These are phyloP conservation scores for Axea sp. DNA, from an alignment of 2,888 invertebrate species.

Conservation along the genomic window DNA sequence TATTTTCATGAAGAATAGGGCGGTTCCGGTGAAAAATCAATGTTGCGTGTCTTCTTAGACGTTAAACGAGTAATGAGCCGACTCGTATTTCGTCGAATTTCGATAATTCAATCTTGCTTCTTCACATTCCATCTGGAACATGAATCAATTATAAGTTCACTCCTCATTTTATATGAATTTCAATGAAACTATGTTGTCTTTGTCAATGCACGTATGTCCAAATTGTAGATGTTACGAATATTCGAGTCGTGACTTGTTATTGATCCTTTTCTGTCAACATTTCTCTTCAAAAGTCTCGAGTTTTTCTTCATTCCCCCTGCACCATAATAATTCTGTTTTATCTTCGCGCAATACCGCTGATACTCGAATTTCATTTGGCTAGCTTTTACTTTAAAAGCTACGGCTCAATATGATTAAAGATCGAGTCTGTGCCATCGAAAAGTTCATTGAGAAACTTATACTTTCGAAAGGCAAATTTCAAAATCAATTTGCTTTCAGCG, in stretches of 20 bases:
- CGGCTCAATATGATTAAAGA: slow-evolving; percentile 44
- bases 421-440: slow-evolving; percentile 12
- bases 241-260: slow-evolving; percentile 20
- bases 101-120: no score
- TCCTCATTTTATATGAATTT: slow-evolving; percentile 50
- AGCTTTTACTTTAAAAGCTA: slow-evolving; percentile 48
- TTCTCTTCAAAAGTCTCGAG: slow-evolving; percentile 46
- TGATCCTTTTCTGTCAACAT: slow-evolving; percentile 29
- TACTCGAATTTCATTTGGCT: slow-evolving; percentile 47
- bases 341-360: slow-evolving; percentile 46
- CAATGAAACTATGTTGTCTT: slow-evolving; percentile 37
- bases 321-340: slow-evolving; percentile 56
- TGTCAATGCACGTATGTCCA: slow-evolving; percentile 43
- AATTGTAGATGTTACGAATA: slow-evolving; percentile 41
- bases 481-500: slow-evolving; percentile 14
- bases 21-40: slow-evolving; percentile 9
- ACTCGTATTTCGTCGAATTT: slow-evolving; percentile 26
- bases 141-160: no score
- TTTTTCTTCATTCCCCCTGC: slow-evolving; percentile 48
- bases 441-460: slow-evolving; percentile 7
- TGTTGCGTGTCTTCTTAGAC: slow-evolving; percentile 3
- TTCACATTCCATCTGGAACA: no score
- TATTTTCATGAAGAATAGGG: slow-evolving; percentile 26
- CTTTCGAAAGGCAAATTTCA: slow-evolving; percentile 17
- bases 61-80: slow-evolving; percentile 17